A percentile compares a stretch with the other conserved stretches of the same genome.
Conservation (phyloP, 2,113 vertebrate genomes). For the Miniopterus natalensis region DNA sequence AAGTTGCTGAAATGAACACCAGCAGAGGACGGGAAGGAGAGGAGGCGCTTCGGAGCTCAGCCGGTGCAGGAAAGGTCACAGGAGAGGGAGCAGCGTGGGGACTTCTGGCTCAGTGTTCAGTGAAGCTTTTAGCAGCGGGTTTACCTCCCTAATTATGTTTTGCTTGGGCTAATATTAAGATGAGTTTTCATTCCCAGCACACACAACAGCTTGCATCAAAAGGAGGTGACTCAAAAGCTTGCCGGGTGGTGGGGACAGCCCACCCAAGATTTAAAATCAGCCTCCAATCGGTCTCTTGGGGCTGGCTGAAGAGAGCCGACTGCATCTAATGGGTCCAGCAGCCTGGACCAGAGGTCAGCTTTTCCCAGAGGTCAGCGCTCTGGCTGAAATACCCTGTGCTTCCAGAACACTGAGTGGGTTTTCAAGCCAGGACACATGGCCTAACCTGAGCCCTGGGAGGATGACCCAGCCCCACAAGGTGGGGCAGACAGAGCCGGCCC, state of each 20-base stretch:
- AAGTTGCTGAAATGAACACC: background rate
- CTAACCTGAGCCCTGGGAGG: background rate
- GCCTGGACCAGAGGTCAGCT: background rate
- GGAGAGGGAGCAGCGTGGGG: background rate
- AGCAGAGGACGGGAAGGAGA: background rate
- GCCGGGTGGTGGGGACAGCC: background rate
- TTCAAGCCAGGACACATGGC: background rate
- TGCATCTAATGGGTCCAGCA: background rate
- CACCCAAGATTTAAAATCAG: constrained; percentile 39
- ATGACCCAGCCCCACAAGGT: background rate
- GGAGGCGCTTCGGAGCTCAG: background rate
- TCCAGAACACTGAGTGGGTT: background rate
- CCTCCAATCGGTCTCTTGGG: background rate
- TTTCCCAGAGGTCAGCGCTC: background rate
- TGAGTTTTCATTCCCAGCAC: constrained; percentile 56
- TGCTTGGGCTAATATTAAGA: constrained; percentile 62
- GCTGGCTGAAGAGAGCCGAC: too few relatives aligned
- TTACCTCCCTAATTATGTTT: constrained; percentile 63
- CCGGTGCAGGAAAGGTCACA: background rate
- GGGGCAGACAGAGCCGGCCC: background rate
- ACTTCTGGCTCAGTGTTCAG: background rate
- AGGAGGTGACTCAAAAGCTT: constrained; percentile 33
- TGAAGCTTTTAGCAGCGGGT: background rate
- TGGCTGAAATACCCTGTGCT: background rate
- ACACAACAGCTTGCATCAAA: constrained; percentile 61